These are phyloP conservation scores for Nixonia krombeini DNA, from an alignment of 1,140 invertebrate species.

Conservation along the genomic window DNA sequence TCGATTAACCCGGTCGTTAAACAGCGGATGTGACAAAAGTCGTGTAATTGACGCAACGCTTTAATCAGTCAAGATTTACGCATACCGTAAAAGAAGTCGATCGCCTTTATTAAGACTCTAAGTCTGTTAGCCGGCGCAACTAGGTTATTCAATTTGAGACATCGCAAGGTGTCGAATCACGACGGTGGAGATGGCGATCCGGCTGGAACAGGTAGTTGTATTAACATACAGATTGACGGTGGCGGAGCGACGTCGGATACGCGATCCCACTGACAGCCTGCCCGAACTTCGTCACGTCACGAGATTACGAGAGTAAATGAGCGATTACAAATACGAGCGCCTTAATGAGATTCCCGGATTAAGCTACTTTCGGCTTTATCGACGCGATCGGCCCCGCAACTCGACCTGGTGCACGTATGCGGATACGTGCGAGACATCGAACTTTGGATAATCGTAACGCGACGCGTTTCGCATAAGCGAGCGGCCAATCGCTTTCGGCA, in stretches of 20 bases:
- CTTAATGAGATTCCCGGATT: too few relatives aligned
- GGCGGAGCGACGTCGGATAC: constrained; percentile 19
- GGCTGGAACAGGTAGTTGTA: constrained; percentile 57
- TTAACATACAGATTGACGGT: constrained; percentile 64
- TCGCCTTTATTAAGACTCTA: constrained; percentile 20
- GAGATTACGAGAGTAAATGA: constrained; percentile 42
- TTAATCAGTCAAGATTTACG: too few relatives aligned
- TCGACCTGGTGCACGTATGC: too few relatives aligned
- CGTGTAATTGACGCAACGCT: too few relatives aligned
- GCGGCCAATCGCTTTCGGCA: too few relatives aligned
- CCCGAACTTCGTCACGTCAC: constrained; percentile 35
- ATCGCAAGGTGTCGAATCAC: constrained; percentile 24
- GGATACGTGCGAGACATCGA: too few relatives aligned
- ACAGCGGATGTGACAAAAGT: too few relatives aligned
- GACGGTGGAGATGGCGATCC: constrained; percentile 28
- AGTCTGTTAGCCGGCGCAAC: constrained; percentile 20
- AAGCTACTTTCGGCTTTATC: too few relatives aligned
- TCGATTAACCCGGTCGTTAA: too few relatives aligned
- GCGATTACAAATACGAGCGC: constrained; percentile 46
- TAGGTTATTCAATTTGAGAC: constrained; percentile 37
- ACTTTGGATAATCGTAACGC: too few relatives aligned
- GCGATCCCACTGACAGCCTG: too few relatives aligned
- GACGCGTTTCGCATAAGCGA: too few relatives aligned
- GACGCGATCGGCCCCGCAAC: background rate
- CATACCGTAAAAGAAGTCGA: background rate